Evolutionary conservation across 2,797 vertebrate species (phyloP), one percentile per base, ranked within the genome.

Genomic region (Onychomys leucogaster): DNA sequence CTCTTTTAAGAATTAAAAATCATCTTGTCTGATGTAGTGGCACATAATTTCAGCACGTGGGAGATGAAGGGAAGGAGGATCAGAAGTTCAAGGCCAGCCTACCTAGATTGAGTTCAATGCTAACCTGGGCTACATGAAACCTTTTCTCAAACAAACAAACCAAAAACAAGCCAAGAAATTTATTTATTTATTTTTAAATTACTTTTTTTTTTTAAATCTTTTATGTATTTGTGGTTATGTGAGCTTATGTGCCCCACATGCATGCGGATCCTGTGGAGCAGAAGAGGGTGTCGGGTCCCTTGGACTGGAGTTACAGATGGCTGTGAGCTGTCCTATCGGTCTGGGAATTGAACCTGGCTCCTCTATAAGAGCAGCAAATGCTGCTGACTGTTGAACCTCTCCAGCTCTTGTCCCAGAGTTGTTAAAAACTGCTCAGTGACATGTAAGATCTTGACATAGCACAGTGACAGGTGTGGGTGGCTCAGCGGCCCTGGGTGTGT

Each of bases 1-100:
- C 25, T 82, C 37, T 90, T 71, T 27, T 94, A 84, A 94, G 52
- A 41, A 75, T 32, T 88, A 73, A 73, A 71, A 88, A 59, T 57
- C 14, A 73, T 41, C 41, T 57, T 67, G 16, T 32, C 23, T 65
- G 29, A 32, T 49, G 11, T 46, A 67, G 41, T 49, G 29, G 41
- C 29, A 67, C 29, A 49, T 21, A 65, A 65, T 23, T 7, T 32
- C 32, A 27, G 63, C 23, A 34, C 84, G n/a, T 86, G 84, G 63
- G 63, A 67, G 63, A 4, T 25, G n/a, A 6, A 63, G 69, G 85
- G 52, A 52, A 73, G 52, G 21, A 41, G 27, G 85, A 6, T 59
- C n/a, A 41, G 52, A 55, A 55, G 46, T 37, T 73, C n/a, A 27
- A 55, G 84, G 34, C 41, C 27, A 46, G 17, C 59, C 59, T 43